Percentiles rank a stretch among this genome's conserved stretches.
These are phyloP conservation scores for Apostichopus leukothele DNA, from an alignment of 53 echinoderm and acorn worm genomes.

Conservation along the genomic window DNA sequence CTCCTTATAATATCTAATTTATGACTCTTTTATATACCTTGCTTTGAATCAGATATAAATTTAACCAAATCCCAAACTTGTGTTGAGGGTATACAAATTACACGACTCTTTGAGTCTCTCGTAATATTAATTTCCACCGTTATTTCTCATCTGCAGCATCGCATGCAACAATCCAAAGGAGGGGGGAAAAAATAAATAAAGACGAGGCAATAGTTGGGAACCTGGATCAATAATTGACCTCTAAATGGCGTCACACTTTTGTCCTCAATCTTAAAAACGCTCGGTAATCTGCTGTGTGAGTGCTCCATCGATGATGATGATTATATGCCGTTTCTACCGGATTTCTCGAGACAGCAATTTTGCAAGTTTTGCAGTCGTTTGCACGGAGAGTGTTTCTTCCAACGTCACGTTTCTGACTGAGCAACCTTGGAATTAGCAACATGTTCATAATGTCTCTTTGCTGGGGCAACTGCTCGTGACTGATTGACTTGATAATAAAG, in stretches of 20 bases:
- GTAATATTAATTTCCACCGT: constrained; percentile 28
- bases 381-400: constrained; percentile 5
- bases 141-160: constrained; percentile 17
- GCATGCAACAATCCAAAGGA: not conserved
- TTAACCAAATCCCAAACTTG: too few relatives aligned
- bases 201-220: not conserved
- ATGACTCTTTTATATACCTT: not conserved
- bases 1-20: not conserved
- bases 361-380: constrained; percentile 7
- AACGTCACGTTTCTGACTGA: constrained; percentile 38
- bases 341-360: constrained; percentile 24
- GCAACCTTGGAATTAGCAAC: constrained; percentile 46
- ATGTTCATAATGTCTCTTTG: constrained; percentile 4
- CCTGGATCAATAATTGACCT: constrained; percentile 41
- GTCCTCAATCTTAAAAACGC: not conserved
- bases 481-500: constrained; percentile 40
- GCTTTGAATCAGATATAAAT: not conserved
- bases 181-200: not conserved
- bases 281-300: constrained; percentile 23
- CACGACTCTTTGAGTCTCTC: not conserved
- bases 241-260: constrained; percentile 47
- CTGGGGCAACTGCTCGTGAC: constrained; percentile 37
- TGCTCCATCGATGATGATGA: constrained; percentile 11
- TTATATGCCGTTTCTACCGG: not conserved
- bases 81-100: not conserved